Conservation (phyloP, 2,113 vertebrate species). For the Albula glossodonta region DNA sequence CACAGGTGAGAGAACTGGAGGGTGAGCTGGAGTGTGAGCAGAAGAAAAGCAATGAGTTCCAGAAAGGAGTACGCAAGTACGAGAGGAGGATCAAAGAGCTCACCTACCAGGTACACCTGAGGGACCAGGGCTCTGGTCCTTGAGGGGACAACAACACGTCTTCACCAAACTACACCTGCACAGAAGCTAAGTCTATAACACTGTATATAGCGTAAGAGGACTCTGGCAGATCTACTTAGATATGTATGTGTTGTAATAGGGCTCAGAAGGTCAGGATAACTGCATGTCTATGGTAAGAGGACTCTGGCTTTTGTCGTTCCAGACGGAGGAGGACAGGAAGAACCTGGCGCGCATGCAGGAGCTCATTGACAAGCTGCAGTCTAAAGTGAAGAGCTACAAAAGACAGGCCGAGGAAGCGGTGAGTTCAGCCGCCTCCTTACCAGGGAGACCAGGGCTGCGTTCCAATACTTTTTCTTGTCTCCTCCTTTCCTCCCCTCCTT, state of each 20-base stretch:
- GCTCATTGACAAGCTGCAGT: conserved; percentile 90
- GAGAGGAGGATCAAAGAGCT: conserved; percentile 90
- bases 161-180: not conserved
- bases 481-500: too few relatives aligned
- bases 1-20: conserved; percentile 83
- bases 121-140: not conserved
- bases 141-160: not conserved
- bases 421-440: conserved; percentile 56
- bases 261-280: too few relatives aligned
- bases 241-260: too few relatives aligned
- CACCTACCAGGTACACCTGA: conserved; percentile 72
- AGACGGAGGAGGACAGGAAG: conserved; percentile 91
- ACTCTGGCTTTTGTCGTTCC: conserved; percentile 32
- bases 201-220: not conserved
- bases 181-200: not conserved
- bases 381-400: conserved; percentile 92
- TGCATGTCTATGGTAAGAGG: not conserved
- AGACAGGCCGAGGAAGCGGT: conserved; percentile 90
- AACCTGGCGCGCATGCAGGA: conserved; percentile 88
- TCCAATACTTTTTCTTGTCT: too few relatives aligned
- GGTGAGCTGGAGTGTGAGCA: conserved; percentile 83
- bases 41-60: conserved; percentile 76
- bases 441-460: not conserved
- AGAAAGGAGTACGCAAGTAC: conserved; percentile 83
- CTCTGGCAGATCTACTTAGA: not conserved